A percentile compares a stretch with the other conserved stretches of the same genome.
Evolutionary conservation across 2,888 invertebrate species (phyloP).

Genomic region (Tipula lateralis): DNA sequence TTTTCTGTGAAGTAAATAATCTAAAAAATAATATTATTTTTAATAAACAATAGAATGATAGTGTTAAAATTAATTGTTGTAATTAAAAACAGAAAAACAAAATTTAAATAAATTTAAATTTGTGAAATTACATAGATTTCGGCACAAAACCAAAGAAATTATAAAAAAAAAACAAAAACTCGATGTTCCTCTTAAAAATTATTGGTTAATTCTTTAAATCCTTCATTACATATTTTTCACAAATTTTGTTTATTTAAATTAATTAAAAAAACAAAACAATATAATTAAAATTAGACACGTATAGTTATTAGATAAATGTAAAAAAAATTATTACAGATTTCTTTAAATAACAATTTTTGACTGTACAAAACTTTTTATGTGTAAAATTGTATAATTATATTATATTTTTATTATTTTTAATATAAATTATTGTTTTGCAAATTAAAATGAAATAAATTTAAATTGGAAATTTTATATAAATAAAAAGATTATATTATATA

Average conservation of each 20-base stretch:
- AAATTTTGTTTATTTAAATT: not conserved
- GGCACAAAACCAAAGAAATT: not conserved
- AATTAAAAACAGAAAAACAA: not conserved
- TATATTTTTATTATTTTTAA: not conserved
- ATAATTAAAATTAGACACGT: not conserved
- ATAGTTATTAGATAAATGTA: slow-evolving; percentile 1
- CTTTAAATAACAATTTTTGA: slow-evolving; percentile 1
- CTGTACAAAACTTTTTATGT: not conserved
- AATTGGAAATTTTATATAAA: not conserved
- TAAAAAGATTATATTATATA: not conserved
- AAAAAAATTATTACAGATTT: not conserved
- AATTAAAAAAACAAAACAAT: not conserved
- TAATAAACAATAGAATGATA: not conserved
- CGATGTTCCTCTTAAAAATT: not conserved
- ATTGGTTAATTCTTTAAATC: not conserved
- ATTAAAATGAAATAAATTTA: not conserved
- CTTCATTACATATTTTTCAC: not conserved
- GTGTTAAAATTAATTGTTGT: not conserved
- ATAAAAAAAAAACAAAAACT: not conserved
- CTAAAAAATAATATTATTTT: not conserved
- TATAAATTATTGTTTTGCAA: not conserved
- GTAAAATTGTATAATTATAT: not conserved
- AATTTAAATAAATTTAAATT: not conserved
- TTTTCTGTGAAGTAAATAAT: slow-evolving; percentile 9
- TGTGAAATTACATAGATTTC: not conserved